phyloP scores from a whole-genome alignment of 2,797 vertebrate genomes.

The Mormyrus hasselquistii region DNA sequence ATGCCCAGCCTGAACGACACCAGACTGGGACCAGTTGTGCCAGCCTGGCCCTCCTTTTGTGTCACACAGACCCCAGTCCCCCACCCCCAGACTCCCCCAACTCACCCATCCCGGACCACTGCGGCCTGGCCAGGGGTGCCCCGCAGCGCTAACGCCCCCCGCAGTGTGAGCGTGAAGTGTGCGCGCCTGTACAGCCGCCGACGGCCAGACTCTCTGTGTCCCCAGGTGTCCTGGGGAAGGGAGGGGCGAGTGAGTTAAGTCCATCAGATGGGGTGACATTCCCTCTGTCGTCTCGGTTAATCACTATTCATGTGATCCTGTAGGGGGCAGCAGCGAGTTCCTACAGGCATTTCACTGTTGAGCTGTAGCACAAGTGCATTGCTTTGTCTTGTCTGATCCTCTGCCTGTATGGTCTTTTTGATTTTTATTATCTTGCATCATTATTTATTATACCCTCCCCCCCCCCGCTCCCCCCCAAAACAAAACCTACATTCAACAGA shows the following conservation, averaged over 20 bases:
- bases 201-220: background rate
- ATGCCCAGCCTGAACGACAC: conserved; percentile 9
- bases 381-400: background rate
- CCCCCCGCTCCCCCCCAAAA: background rate
- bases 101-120: background rate
- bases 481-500: background rate
- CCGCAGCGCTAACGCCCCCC: background rate
- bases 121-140: background rate
- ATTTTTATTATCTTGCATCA: background rate
- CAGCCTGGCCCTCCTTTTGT: conserved; percentile 20
- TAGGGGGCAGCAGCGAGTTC: background rate
- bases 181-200: background rate
- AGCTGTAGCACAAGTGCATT: background rate
- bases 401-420: background rate
- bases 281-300: background rate
- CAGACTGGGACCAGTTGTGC: conserved; percentile 19
- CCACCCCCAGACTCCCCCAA: background rate
- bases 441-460: background rate
- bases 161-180: background rate
- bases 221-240: background rate
- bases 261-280: background rate
- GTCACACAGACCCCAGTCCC: background rate
- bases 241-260: background rate
- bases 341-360: background rate
- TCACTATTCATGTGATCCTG: background rate